Evolutionary conservation across 2,113 vertebrate genomes (phyloP), one percentile per base, ranked within the genome.

Genomic region (Thunnus maccoyii): DNA sequence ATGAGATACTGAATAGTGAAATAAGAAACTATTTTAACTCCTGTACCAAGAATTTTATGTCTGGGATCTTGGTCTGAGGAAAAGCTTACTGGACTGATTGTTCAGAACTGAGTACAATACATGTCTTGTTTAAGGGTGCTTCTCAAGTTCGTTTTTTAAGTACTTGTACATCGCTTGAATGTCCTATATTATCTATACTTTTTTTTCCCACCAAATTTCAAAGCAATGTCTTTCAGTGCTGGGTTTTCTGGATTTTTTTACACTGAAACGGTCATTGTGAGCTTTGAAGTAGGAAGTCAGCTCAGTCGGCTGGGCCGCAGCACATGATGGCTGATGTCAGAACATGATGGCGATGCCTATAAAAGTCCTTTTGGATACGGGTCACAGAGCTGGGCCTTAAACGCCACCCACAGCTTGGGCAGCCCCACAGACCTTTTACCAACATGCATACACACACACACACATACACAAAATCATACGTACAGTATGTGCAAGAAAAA

Each of bases 301-400:
- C 56, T 25, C 27, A 63, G 71, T 78, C 80, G 12, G 54, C 36
- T 66, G 72, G 73, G 66, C 54, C 57, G 17, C 64, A 73, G 70
- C 9, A 18, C 41, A 69, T 4, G 48, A 88, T 30, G 80, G 75
- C 85, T 88, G 70, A 47, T 90, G 71, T 88, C 47, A 84, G 72
- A 92, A 86, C 83, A 86, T 11, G 73, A 76, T 85, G 82, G 80
- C 15, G 22, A 71, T 57, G 79, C 76, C 90, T 90, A 84, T 93
- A 92, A 93, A 92, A 87, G 86, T 86, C 68, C n/a, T 68, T 82
- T 80, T 84, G 74, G 92, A 92, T 78, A 76, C 63, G 90, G 91
- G 91, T 91, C 91, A 91, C 58, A 75, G 89, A 87, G 68, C 71
- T 27, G 60, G 85, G 72, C 80, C 78, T 82, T 82, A 69, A 84